Percentiles rank a stretch among this genome's conserved stretches.
These are phyloP conservation scores for Hypselothyrea guttata DNA, from an alignment of 2,888 invertebrate species.

Conservation along the genomic window DNA sequence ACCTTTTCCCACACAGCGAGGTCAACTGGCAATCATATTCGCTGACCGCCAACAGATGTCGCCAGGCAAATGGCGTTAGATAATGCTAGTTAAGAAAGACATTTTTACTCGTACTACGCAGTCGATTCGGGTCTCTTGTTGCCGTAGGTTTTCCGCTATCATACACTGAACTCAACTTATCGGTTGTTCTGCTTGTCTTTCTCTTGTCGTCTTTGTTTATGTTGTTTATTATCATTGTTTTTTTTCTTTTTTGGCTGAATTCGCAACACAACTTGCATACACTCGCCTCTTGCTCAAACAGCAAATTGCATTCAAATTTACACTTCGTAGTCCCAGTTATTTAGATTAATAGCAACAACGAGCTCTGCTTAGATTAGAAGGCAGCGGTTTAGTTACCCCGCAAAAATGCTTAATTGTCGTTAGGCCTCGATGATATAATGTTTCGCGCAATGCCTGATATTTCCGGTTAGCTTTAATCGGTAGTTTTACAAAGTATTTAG, in stretches of 20 bases:
- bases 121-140: slow-evolving; percentile 1
- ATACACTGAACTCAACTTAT: slow-evolving; percentile 26
- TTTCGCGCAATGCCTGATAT: slow-evolving; percentile 44
- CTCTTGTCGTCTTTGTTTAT: slow-evolving; percentile 4
- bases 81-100: slow-evolving; percentile 1
- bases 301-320: slow-evolving; percentile 9
- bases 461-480: slow-evolving; percentile 57
- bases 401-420: slow-evolving; percentile 49
- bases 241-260: neutral
- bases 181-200: neutral
- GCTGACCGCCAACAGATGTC: neutral
- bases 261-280: slow-evolving; percentile 5
- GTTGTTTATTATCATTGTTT: slow-evolving; percentile 2
- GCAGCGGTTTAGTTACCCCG: slow-evolving; percentile 10
- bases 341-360: slow-evolving; percentile 30
- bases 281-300: slow-evolving; percentile 4
- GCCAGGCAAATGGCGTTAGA: neutral
- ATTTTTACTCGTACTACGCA: slow-evolving; percentile 2
- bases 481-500: slow-evolving; percentile 37
- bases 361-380: slow-evolving; percentile 19
- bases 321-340: slow-evolving; percentile 3
- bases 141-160: slow-evolving; percentile 18
- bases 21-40: slow-evolving; percentile 20
- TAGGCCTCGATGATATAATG: slow-evolving; percentile 57
- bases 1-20: slow-evolving; percentile 47